Conservation (phyloP, 2,113 vertebrate genomes). For the Nanorana parkeri region DNA sequence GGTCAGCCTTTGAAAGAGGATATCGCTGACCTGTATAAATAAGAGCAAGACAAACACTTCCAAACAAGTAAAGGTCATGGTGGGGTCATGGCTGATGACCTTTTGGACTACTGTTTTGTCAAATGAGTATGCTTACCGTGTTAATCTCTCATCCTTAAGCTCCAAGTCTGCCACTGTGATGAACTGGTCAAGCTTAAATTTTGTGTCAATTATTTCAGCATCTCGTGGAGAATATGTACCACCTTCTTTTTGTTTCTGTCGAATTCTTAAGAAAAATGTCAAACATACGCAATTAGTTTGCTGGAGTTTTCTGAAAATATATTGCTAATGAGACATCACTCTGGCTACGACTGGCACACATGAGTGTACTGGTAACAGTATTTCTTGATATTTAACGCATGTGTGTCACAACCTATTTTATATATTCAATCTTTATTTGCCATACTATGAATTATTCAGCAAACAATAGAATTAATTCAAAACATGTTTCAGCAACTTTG, state of each 20-base stretch:
- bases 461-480: too few species aligned
- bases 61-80: conserved; percentile 89
- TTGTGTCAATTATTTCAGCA: conserved; percentile 96
- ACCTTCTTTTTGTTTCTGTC: conserved; percentile 94
- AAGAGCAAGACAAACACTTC: conserved; percentile 84
- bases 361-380: too few species aligned
- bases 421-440: too few species aligned
- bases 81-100: conserved; percentile 80
- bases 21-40: conserved; percentile 80
- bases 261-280: conserved; percentile 76
- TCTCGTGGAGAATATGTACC: conserved; percentile 94
- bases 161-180: conserved; percentile 96
- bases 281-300: conserved; percentile 19
- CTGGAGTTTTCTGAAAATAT: neutral
- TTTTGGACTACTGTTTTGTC: conserved; percentile 73
- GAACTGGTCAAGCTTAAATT: conserved; percentile 96
- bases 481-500: too few species aligned
- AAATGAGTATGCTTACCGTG: conserved; percentile 81
- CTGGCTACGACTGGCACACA: too few species aligned
- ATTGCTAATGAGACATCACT: neutral
- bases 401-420: too few species aligned
- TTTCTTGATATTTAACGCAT: too few species aligned
- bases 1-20: conserved; percentile 78
- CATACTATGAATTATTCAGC: too few species aligned
- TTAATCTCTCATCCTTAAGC: conserved; percentile 94